Evolutionary conservation across 2,888 invertebrate genomes (phyloP).

Genomic region (Penaeus monodon): DNA sequence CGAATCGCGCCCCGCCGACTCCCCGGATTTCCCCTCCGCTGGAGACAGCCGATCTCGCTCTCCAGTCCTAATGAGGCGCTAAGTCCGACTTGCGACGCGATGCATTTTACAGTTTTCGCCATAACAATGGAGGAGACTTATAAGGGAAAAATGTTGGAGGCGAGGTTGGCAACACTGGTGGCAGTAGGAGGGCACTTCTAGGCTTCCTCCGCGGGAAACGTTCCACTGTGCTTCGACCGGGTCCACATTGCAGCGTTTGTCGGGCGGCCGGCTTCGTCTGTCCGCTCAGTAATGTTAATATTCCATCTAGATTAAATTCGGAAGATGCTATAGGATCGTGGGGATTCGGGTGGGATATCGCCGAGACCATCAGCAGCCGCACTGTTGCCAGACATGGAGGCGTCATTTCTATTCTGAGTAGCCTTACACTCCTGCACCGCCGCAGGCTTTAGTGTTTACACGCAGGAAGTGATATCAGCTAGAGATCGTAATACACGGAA

Average conservation of each 20-base stretch:
- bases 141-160: conserved; percentile 13
- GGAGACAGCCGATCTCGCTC: no score
- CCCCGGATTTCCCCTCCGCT: no score
- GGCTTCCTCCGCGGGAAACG: conserved; percentile 23
- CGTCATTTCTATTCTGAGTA: conserved; percentile 1
- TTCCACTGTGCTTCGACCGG: conserved; percentile 10
- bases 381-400: no score
- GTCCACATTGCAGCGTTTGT: conserved; percentile 21
- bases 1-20: no score
- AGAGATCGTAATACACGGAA: conserved; percentile 14
- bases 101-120: not conserved
- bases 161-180: conserved; percentile 33
- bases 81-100: no score
- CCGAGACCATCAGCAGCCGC: no score
- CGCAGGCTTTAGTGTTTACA: conserved; percentile 17
- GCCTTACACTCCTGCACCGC: conserved; percentile 8
- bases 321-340: no score
- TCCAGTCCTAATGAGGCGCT: no score
- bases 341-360: no score
- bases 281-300: no score
- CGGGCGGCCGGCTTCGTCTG: not conserved
- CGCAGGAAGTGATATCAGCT: conserved; percentile 42
- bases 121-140: conserved; percentile 11
- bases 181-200: conserved; percentile 43
- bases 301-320: no score